Evolutionary conservation across 2,888 invertebrate genomes (phyloP).

Genomic region (Amphimallon solstitiale): DNA sequence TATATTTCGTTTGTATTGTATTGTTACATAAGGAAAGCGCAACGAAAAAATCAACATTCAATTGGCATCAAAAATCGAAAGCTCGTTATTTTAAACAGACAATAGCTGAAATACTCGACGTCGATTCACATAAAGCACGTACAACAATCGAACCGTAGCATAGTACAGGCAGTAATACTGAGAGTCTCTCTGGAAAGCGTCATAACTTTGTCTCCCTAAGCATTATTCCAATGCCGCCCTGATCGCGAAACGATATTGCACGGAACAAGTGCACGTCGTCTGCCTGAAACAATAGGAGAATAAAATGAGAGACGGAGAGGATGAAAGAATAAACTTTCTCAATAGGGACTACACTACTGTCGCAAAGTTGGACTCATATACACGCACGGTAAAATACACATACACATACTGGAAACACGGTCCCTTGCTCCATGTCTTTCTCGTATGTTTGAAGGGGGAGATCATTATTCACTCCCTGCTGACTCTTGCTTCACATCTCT

Average conservation of each 20-base stretch:
- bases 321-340: constrained; percentile 24
- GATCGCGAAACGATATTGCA: constrained; percentile 22
- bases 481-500: constrained; percentile 5
- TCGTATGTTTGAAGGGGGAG: constrained; percentile 9
- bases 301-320: background rate
- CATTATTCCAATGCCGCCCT: constrained; percentile 9
- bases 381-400: background rate
- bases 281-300: constrained; percentile 20
- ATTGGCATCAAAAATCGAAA: constrained; percentile 21
- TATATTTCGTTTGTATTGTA: no score
- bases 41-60: constrained; percentile 18
- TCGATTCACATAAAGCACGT: constrained; percentile 19
- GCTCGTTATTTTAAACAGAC: constrained; percentile 27
- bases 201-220: constrained; percentile 29
- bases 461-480: constrained; percentile 27
- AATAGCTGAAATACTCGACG: constrained; percentile 13
- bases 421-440: background rate
- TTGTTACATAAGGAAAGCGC: background rate
- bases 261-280: background rate
- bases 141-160: constrained; percentile 11
- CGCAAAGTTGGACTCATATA: background rate
- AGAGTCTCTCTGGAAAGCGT: constrained; percentile 1
- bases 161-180: background rate
- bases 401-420: background rate
- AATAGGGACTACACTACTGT: constrained; percentile 8